Evolutionary conservation across 2,113 vertebrate genomes (phyloP), one percentile per base, ranked within the genome.

Genomic region (Clarias gariepinus): DNA sequence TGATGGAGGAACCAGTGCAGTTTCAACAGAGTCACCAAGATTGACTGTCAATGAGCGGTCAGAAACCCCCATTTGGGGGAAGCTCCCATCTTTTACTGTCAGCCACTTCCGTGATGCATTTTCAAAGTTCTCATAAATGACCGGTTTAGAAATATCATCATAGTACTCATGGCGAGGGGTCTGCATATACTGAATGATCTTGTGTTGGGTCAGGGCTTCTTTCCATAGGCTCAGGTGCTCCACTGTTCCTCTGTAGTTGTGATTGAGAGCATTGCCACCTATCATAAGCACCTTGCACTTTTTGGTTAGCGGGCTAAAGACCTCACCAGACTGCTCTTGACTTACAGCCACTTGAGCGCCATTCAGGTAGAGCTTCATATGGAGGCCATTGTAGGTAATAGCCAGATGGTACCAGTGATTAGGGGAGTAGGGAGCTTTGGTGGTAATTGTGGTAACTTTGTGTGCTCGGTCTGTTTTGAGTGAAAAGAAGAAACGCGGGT

Each of bases 221-320:
- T 96, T 95, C 98, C 98, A 99, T 60, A 99, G 94, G 83, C 94
- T 95, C 91, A 99, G 94, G 90, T 95, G 95, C 85, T 98, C 97
- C 55, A 99, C 78, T 0, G 96, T 94, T 85, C 98, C 98, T 89
- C 98, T 94, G 92, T 96, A 99, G 91, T 99, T 98, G 91, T 98
- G 97, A 90, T 97, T 97, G 80, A 96, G 94, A 81, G 96, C 93
- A 12, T 97, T 98, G 53, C 98, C 98, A 58, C 98, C 98, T 83
- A 99, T 92, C 96, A 98, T 98, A 83, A 99, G 95, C 84, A 98
- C 96, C 92, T 99, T 99, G 92, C 98, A 99, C 92, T 98, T 99
- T 92, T 95, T 94, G 78, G 97, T 98, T 91, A 99, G 93, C 10
- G 96, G 96, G 87, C 98, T 99, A 94, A 99, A 99, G 91, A 99